These are phyloP conservation scores for Amniataba percoides DNA, from an alignment of 2,797 vertebrate genomes.

Conservation along the genomic window DNA sequence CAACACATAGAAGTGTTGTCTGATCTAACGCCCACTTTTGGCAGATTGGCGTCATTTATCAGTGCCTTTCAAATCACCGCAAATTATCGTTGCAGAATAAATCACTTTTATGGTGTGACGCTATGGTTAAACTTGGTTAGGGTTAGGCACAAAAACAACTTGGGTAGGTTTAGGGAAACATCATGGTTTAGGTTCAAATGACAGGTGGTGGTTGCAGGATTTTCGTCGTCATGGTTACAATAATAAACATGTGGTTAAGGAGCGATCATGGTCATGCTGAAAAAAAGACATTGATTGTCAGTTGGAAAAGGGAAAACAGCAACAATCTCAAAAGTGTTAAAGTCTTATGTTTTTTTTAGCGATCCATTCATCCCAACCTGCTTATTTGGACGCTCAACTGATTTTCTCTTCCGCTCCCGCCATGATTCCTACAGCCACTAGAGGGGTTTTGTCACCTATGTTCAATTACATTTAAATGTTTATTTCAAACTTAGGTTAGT, in stretches of 20 bases:
- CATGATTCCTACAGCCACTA: too few species aligned
- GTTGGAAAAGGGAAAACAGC: neutral
- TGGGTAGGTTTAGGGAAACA: constrained; percentile 3
- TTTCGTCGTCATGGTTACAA: neutral
- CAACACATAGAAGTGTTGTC: neutral
- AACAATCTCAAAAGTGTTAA: too few species aligned
- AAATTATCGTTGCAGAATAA: neutral
- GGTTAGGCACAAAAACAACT: constrained; percentile 8
- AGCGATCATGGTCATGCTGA: neutral
- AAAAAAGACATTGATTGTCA: neutral
- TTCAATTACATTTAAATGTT: neutral
- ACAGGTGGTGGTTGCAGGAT: neutral
- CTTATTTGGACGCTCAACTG: too few species aligned
- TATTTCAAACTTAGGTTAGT: neutral
- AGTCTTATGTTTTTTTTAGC: too few species aligned
- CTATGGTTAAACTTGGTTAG: neutral
- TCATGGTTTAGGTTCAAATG: neutral
- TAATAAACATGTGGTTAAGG: neutral
- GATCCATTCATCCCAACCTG: too few species aligned
- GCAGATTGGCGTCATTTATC: neutral
- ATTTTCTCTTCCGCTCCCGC: too few species aligned
- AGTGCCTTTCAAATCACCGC: neutral
- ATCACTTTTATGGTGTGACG: neutral
- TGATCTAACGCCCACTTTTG: neutral
- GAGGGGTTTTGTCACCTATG: too few species aligned